Conservation (phyloP, 2,797 vertebrate species). For the Notolabrus celidotus region DNA sequence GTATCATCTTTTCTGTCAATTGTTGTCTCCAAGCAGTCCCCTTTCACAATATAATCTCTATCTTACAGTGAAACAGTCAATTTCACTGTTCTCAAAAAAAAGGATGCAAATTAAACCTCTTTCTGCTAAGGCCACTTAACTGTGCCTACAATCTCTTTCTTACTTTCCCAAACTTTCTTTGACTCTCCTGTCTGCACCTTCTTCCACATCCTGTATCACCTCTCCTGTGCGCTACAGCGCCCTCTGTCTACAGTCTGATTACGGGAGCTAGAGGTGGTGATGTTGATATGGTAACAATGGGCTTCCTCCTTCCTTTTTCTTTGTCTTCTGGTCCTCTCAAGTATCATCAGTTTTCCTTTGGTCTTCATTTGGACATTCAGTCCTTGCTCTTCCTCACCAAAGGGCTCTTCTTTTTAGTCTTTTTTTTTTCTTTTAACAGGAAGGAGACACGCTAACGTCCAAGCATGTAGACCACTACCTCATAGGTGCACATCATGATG, state of each 20-base stretch:
- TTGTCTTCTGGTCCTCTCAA: slow-evolving; percentile 46
- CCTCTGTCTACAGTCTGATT: slow-evolving; percentile 27
- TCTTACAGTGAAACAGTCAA: slow-evolving; percentile 5
- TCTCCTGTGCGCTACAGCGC: slow-evolving; percentile 22
- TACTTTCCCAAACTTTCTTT: slow-evolving; percentile 6
- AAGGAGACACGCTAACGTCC: slow-evolving; percentile 84
- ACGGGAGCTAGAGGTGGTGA: slow-evolving; percentile 45
- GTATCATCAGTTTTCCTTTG: slow-evolving; percentile 78
- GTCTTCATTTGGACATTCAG: slow-evolving; percentile 76
- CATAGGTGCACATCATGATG: slow-evolving; percentile 99
- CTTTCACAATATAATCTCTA: slow-evolving; percentile 26
- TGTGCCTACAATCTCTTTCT: slow-evolving; percentile 41
- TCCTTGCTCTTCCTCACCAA: slow-evolving; percentile 12
- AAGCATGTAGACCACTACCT: slow-evolving; percentile 96
- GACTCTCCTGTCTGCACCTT: slow-evolving; percentile 15
- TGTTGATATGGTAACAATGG: slow-evolving; percentile 37
- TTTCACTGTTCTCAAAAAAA: slow-evolving; percentile 28
- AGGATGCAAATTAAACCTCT: slow-evolving; percentile 24
- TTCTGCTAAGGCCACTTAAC: slow-evolving; percentile 68
- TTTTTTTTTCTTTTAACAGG: slow-evolving; percentile 19
- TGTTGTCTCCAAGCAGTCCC: slow-evolving; percentile 50
- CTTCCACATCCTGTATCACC: slow-evolving; percentile 10
- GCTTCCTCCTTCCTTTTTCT: slow-evolving; percentile 11
- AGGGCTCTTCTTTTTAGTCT: slow-evolving; percentile 44
- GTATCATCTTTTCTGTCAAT: slow-evolving; percentile 15